Evolutionary conservation across 2,888 invertebrate genomes (phyloP).

Genomic region (Ptychoptera contaminata): DNA sequence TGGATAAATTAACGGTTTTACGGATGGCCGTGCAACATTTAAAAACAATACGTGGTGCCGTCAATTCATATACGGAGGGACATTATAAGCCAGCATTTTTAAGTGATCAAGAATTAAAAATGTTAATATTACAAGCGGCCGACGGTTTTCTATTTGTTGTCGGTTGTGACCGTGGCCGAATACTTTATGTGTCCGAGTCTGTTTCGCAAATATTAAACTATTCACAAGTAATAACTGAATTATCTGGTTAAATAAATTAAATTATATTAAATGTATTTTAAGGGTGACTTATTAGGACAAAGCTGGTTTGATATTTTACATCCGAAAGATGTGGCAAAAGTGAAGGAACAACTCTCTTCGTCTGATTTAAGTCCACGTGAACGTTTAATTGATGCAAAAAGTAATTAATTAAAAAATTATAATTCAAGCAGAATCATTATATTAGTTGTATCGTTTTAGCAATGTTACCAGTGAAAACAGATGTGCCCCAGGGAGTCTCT

Average conservation of each 20-base stretch:
- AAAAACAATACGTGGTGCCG: constrained; percentile 57
- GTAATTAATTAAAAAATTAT: constrained; percentile 36
- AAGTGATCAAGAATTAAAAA: constrained; percentile 74
- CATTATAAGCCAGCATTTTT: constrained; percentile 67
- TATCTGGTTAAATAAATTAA: no score
- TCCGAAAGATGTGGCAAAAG: constrained; percentile 86
- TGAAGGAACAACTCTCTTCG: constrained; percentile 86
- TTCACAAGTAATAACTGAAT: constrained; percentile 46
- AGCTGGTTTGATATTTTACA: constrained; percentile 90
- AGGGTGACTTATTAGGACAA: constrained; percentile 70
- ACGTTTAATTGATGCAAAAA: constrained; percentile 81
- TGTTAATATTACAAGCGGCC: constrained; percentile 69
- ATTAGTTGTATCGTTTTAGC: constrained; percentile 36
- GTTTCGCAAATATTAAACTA: constrained; percentile 69
- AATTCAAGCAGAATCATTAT: neutral
- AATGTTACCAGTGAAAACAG: constrained; percentile 80
- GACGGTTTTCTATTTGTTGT: constrained; percentile 87
- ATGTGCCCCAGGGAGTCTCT: constrained; percentile 59
- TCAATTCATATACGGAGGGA: constrained; percentile 57
- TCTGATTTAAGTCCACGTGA: constrained; percentile 79
- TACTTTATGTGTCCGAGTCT: constrained; percentile 80
- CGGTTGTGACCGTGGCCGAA: constrained; percentile 80
- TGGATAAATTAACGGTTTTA: constrained; percentile 82
- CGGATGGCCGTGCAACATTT: constrained; percentile 90
- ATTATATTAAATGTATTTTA: constrained; percentile 27